Conservation (phyloP, 2,888 invertebrate species). For the Dorcus hopei region DNA sequence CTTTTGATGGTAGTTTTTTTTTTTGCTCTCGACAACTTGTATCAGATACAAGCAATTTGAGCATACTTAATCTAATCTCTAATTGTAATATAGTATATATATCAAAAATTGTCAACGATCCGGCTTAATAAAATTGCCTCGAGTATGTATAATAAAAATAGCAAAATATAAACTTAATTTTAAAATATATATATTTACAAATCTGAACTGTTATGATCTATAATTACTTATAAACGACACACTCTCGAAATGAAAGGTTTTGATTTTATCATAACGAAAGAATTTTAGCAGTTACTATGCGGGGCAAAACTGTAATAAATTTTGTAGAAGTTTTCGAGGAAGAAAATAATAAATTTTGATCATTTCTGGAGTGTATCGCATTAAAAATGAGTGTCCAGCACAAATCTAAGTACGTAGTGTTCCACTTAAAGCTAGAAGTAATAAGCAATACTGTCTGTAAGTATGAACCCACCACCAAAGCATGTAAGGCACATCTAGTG, state of each 20-base stretch:
- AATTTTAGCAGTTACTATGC: too few species aligned
- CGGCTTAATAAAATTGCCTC: conserved; percentile 10
- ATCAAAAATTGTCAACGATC: conserved; percentile 29
- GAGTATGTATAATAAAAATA: conserved; percentile 33
- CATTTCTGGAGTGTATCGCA: conserved; percentile 5
- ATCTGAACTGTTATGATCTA: conserved; percentile 21
- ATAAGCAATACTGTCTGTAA: conserved; percentile 47
- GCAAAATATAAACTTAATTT: conserved; percentile 42
- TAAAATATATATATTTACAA: conserved; percentile 33
- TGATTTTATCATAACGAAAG: not conserved
- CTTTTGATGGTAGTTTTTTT: conserved; percentile 3
- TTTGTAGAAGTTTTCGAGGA: not conserved
- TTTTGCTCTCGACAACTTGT: conserved; percentile 10
- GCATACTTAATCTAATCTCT: conserved; percentile 9
- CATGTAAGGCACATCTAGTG: conserved; percentile 59
- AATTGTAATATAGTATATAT: conserved; percentile 17
- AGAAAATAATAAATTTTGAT: not conserved
- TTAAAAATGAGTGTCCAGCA: conserved; percentile 32
- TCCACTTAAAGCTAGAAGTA: conserved; percentile 42
- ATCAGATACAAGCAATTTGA: conserved; percentile 25
- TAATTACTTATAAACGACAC: not conserved
- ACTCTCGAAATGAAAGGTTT: not conserved
- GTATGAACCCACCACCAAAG: conserved; percentile 47
- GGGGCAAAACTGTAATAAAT: too few species aligned
- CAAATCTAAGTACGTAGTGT: conserved; percentile 42